Evolutionary conservation across 2,113 vertebrate genomes (phyloP).

Genomic region (Equus quagga): DNA sequence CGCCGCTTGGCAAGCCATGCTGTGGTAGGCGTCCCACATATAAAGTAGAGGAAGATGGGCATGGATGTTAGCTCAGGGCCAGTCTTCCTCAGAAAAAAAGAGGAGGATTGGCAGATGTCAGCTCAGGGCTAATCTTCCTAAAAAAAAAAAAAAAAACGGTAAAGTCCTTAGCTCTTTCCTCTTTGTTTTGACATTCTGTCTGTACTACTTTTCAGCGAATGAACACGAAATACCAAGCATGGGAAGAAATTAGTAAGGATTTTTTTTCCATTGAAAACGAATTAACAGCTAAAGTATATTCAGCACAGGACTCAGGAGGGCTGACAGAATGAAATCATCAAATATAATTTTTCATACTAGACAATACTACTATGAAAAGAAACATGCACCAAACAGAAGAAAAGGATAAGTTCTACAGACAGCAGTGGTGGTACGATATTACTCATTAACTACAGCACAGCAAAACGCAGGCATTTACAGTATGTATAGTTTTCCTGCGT

Average conservation of each 20-base stretch:
- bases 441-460: constrained; percentile 75
- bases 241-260: constrained; percentile 8
- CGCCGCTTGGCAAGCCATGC: no score
- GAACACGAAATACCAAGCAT: not conserved
- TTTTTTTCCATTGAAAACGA: constrained; percentile 46
- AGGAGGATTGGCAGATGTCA: no score
- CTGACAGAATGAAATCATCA: constrained; percentile 73
- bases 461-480: constrained; percentile 67
- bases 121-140: no score
- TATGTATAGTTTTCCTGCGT: constrained; percentile 71
- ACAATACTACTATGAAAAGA: constrained; percentile 68
- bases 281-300: constrained; percentile 76
- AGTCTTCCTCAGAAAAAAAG: no score
- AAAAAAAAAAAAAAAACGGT: not conserved
- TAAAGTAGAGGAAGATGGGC: no score
- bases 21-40: no score
- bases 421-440: constrained; percentile 32
- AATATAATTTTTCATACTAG: constrained; percentile 81
- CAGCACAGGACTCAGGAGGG: constrained; percentile 60
- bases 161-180: constrained; percentile 2
- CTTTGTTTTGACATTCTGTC: constrained; percentile 45
- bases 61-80: no score
- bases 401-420: constrained; percentile 77
- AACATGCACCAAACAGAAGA: constrained; percentile 66
- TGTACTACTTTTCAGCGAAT: constrained; percentile 65